These are phyloP conservation scores for Himalopsyche anomala DNA, from an alignment of 2,888 invertebrate species.

Conservation along the genomic window DNA sequence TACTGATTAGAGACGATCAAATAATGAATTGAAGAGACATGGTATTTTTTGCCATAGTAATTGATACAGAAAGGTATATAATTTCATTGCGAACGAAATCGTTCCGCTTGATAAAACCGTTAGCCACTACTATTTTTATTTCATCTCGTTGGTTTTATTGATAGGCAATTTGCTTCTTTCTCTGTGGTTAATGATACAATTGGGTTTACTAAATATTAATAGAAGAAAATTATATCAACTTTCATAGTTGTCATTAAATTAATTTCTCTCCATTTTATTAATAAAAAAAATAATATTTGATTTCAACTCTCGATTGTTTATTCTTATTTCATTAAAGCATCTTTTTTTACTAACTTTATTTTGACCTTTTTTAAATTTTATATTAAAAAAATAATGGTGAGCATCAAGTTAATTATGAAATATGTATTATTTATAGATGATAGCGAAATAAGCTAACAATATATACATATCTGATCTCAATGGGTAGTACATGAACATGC, in stretches of 20 bases:
- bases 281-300: background rate
- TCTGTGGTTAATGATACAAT: constrained; percentile 15
- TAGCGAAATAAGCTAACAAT: no score
- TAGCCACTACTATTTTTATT: background rate
- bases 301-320: background rate
- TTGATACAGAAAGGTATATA: constrained; percentile 28
- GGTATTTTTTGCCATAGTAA: constrained; percentile 17
- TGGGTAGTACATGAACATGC: no score
- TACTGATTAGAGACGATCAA: constrained; percentile 3
- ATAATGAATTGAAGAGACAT: constrained; percentile 5
- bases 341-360: background rate
- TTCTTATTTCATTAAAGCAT: background rate
- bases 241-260: background rate
- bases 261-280: background rate
- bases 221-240: background rate
- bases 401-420: no score
- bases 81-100: constrained; percentile 11
- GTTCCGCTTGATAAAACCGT: constrained; percentile 2
- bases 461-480: no score
- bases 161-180: constrained; percentile 5
- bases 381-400: background rate
- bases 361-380: background rate
- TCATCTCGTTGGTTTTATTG: constrained; percentile 26
- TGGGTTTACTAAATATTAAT: background rate
- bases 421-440: no score